These are phyloP conservation scores for Hoplodrina blanda DNA, from an alignment of 2,888 invertebrate species.

Conservation along the genomic window DNA sequence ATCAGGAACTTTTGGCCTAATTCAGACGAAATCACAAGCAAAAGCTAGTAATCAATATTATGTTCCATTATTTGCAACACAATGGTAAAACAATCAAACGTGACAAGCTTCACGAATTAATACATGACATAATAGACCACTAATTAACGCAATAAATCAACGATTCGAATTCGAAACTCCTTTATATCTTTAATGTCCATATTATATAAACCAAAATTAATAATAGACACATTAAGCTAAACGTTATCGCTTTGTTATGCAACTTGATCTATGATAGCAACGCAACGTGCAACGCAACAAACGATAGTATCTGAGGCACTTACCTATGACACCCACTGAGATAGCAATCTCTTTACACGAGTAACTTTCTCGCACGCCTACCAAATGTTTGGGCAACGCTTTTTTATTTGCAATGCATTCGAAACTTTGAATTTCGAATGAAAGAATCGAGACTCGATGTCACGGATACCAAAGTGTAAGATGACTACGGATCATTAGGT, in stretches of 20 bases:
- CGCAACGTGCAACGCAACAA: conserved; percentile 52
- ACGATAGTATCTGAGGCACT: conserved; percentile 61
- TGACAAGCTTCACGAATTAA: conserved; percentile 17
- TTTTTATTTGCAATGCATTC: conserved; percentile 52
- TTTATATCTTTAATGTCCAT: conserved; percentile 35
- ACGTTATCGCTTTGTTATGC: conserved; percentile 65
- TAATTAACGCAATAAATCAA: conserved; percentile 46
- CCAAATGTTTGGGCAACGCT: conserved; percentile 57
- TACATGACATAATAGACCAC: conserved; percentile 31
- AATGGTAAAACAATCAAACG: conserved; percentile 17
- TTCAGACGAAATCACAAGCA: too few relatives aligned
- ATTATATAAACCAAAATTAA: conserved; percentile 61
- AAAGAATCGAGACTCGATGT: conserved; percentile 16
- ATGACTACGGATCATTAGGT: conserved; percentile 24
- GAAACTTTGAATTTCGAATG: conserved; percentile 46
- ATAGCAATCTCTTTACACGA: conserved; percentile 70
- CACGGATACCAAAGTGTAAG: conserved; percentile 12
- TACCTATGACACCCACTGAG: conserved; percentile 79
- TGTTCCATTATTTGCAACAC: not conserved
- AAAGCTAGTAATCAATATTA: not conserved
- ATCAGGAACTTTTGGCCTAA: too few relatives aligned
- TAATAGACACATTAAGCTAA: conserved; percentile 67
- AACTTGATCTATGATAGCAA: conserved; percentile 69
- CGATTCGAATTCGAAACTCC: conserved; percentile 16
- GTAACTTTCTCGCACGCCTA: conserved; percentile 79